These are phyloP conservation scores for Upupa epops DNA, from an alignment of 2,113 vertebrate species.

Conservation along the genomic window DNA sequence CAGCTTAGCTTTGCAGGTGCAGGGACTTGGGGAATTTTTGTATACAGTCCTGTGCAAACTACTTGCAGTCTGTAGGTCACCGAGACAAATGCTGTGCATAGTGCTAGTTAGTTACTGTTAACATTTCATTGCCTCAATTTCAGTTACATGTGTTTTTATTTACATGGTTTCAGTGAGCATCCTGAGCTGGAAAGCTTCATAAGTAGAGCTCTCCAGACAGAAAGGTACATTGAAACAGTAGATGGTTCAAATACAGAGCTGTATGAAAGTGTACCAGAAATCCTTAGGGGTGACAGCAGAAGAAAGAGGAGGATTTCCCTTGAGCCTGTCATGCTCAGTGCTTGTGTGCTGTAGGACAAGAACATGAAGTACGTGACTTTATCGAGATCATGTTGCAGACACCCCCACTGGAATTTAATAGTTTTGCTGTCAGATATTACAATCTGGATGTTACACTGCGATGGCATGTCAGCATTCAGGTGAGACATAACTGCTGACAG, in stretches of 20 bases:
- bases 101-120: conserved; percentile 64
- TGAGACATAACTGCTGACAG: background rate
- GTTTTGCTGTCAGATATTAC: background rate
- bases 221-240: background rate
- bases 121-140: conserved; percentile 41
- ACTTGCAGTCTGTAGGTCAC: conserved; percentile 41
- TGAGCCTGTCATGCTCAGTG: background rate
- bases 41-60: conserved; percentile 51
- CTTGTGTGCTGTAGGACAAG: conserved; percentile 28
- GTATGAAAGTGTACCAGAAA: conserved; percentile 21
- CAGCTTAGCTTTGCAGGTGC: conserved; percentile 60
- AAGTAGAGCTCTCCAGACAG: background rate
- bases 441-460: background rate
- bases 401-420: background rate
- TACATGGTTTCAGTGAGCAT: conserved; percentile 33
- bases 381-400: conserved; percentile 16
- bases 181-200: conserved; percentile 44
- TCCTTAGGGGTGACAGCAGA: background rate
- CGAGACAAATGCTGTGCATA: conserved; percentile 62
- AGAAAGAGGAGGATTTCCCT: conserved; percentile 9
- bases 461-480: conserved; percentile 11
- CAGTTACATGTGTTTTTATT: conserved; percentile 28
- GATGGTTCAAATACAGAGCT: conserved; percentile 41
- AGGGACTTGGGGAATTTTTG: conserved; percentile 58
- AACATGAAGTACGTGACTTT: background rate